Conservation (phyloP, 1,140 invertebrate species). For the Lordiphosa clarofinis region DNA sequence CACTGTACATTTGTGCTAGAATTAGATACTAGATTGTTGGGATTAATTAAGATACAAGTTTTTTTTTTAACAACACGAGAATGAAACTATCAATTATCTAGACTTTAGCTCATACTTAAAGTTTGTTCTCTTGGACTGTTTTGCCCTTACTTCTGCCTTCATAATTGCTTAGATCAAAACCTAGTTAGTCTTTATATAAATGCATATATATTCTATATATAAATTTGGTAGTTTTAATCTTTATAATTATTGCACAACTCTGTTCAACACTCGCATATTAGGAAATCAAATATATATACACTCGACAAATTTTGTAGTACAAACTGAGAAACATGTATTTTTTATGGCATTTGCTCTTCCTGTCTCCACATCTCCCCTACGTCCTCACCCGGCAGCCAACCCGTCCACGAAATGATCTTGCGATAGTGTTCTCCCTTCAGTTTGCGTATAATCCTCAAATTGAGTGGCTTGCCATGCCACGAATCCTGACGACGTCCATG, state of each 20-base stretch:
- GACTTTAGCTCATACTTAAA: too few species aligned
- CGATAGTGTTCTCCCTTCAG: constrained; percentile 31
- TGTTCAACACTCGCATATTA: constrained; percentile 48
- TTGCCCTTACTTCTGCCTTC: constrained; percentile 7
- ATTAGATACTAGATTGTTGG: constrained; percentile 19
- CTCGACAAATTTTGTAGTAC: constrained; percentile 30
- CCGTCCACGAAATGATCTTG: constrained; percentile 46
- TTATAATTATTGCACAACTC: constrained; percentile 33
- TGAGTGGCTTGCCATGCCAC: constrained; percentile 25
- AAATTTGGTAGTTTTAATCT: neutral
- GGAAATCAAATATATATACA: constrained; percentile 47
- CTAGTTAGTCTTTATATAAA: constrained; percentile 10
- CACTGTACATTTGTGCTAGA: neutral
- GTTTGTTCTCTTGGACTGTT: constrained; percentile 1
- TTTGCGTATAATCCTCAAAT: constrained; percentile 31
- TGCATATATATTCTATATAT: neutral
- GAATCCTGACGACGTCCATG: constrained; percentile 24
- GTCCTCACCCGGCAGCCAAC: constrained; percentile 10
- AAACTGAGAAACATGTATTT: neutral
- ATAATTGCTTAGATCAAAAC: constrained; percentile 4
- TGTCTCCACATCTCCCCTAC: constrained; percentile 1
- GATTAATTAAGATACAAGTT: constrained; percentile 15
- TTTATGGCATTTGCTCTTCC: neutral
- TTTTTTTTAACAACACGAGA: neutral
- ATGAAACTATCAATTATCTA: too few species aligned